These are phyloP conservation scores for Poecilia gillii DNA, from an alignment of 2,797 vertebrate genomes.

Conservation along the genomic window DNA sequence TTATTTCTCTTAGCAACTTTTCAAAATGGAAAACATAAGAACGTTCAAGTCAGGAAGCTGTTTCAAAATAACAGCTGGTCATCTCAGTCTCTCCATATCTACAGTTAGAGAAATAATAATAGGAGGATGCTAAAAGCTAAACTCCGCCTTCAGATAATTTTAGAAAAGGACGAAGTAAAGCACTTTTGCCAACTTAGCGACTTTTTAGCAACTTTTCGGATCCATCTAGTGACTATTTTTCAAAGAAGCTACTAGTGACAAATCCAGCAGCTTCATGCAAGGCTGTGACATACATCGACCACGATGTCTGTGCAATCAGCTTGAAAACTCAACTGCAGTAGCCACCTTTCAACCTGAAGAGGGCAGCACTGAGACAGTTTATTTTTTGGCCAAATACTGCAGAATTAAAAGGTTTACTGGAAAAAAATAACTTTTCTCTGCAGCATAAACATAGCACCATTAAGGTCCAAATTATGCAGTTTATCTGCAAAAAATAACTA, in stretches of 20 bases:
- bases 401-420: background rate
- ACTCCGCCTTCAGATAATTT: background rate
- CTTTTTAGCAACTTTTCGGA: background rate
- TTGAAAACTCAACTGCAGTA: background rate
- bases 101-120: background rate
- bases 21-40: background rate
- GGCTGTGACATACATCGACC: no score
- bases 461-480: background rate
- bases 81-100: background rate
- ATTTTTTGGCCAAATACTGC: background rate
- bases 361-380: background rate
- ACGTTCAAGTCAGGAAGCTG: background rate
- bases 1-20: background rate
- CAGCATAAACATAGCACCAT: background rate
- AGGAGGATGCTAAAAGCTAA: background rate
- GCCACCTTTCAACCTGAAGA: background rate
- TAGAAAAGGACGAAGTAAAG: background rate
- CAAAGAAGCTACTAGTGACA: background rate
- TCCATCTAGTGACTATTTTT: background rate
- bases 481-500: background rate
- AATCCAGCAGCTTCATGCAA: background rate
- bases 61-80: background rate
- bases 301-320: no score
- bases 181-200: background rate
- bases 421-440: background rate